Base-by-base conservation (phyloP, 2,113 vertebrate genomes). In the Catharus minimus region DNA sequence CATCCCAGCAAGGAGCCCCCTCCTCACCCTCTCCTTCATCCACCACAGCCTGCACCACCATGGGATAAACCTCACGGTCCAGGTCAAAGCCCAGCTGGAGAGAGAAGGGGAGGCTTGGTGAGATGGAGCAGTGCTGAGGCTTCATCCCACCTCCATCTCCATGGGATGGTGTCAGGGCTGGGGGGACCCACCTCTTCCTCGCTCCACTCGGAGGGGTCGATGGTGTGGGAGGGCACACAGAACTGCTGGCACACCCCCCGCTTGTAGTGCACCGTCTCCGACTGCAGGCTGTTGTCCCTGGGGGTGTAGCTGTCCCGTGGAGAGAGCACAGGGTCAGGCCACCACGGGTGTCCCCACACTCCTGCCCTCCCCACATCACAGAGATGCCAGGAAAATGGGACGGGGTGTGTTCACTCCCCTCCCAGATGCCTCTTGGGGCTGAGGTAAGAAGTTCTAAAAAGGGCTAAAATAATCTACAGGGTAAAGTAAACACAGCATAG, bases 211-310 rank as follows among this genome's bases (percentile, higher is more conserved):
- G 99, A 99, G 50, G 99, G 98, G 95, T 99, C 99, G 61, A 99
- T 97, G 0, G 98, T 99, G 94, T 99, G 99, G 26, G 99, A 99
- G 39, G 99, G 99, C 89, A 99, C 96, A 47, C 98, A 99, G 97
- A 99, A 99, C 97, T 99, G 99, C 97, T 99, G 99, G 94, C 98
- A 98, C 67, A 99, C 98, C 4, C 99, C 99, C 13, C 98, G 95
- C 97, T 99, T 99, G 94, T 99, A 99, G 93, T 98, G 98, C 84
- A 99, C 98, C 0, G 99, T 99, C 97, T 99, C 99, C 0, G 99
- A 99, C 97, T 99, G 99, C 89, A 99, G 97, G 46, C 98, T 98
- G 96, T 95, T 97, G 96, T 99, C 98, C 96, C 98, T 99, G 24
- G 99, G 99, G 77, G 99, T 95, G 96, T 99, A 99, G 68, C 99